Evolutionary conservation across 2,113 vertebrate species (phyloP), one percentile per base, ranked within the genome.

Genomic region (Oreocharis arfaki): DNA sequence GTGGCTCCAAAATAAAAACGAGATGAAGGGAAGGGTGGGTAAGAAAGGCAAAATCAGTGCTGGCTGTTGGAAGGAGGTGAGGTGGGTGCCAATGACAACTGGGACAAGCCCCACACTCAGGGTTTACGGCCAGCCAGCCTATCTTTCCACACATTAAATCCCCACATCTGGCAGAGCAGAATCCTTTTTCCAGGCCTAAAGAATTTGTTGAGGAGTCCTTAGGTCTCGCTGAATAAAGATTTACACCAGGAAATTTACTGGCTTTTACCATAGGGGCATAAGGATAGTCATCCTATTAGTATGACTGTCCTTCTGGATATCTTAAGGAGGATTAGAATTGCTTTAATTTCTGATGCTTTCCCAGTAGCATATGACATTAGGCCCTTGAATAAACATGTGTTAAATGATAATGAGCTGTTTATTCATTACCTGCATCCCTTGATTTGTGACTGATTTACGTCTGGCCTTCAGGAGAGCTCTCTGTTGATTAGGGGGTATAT

Each of bases 21-120:
- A 93, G 22, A 10, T 0, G 10, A 90, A 70, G 33, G 22, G 13
- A 86, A 93, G 46, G 49, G 46, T 60, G 65, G 68, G 28, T 87
- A 57, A 79, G 37, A 71, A 81, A 84, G 44, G 21, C 53, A 63
- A 87, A 65, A 37, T 50, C 56, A 60, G 21, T 0, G 1, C 27
- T 77, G 82, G n/a, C 37, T 4, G 1, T 73, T 4, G 3, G 75
- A 88, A 46, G 32, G 26, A 85, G 27, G 28, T 74, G 57, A 70
- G 13, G 37, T 57, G 60, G 30, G 42, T 80, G 55, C 53, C 27
- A 19, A 53, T 56, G 53, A 1, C 4, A 46, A 9, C 32, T 0
- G 0, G n/a, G 33, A 16, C 0, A 8, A 91, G 53, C 9, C 18
- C 4, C 1, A 5, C 0, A 0, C 64, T 41, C 26, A 65, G 50